Evolutionary conservation across 2,113 vertebrate genomes (phyloP).

Genomic region (Willisornis vidua): DNA sequence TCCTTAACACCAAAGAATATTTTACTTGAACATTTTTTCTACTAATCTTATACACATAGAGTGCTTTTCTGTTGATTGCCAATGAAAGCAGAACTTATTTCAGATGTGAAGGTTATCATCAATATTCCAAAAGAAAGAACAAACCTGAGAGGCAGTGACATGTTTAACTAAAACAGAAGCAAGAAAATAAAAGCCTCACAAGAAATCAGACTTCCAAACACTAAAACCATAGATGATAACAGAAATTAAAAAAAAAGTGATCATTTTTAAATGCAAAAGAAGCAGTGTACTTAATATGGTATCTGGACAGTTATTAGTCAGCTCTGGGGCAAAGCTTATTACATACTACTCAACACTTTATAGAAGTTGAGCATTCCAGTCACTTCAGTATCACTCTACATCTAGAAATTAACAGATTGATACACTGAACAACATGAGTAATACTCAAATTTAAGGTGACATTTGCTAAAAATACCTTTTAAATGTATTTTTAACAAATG

Average conservation of each 20-base stretch:
- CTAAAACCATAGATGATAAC: neutral
- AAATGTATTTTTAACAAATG: neutral
- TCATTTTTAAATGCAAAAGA: neutral
- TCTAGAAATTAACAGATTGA: neutral
- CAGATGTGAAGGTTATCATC: neutral
- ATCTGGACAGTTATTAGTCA: neutral
- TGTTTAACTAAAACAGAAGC: neutral
- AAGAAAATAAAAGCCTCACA: neutral
- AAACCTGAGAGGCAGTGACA: neutral
- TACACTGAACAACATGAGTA: neutral
- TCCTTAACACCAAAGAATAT: neutral
- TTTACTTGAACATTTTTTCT: neutral
- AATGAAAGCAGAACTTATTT: neutral
- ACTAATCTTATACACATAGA: neutral
- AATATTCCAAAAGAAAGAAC: neutral
- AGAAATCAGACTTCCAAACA: neutral
- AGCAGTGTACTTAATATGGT: neutral
- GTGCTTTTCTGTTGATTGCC: neutral
- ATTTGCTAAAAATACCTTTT: slow-evolving; percentile 2
- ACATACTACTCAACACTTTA: neutral
- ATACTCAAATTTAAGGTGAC: neutral
- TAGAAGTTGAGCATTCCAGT: neutral
- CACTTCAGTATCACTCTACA: neutral
- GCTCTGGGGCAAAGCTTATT: neutral
- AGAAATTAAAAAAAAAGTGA: neutral